These are phyloP conservation scores for Tachyglossus aculeatus DNA, from an alignment of 2,797 vertebrate species.

Conservation along the genomic window DNA sequence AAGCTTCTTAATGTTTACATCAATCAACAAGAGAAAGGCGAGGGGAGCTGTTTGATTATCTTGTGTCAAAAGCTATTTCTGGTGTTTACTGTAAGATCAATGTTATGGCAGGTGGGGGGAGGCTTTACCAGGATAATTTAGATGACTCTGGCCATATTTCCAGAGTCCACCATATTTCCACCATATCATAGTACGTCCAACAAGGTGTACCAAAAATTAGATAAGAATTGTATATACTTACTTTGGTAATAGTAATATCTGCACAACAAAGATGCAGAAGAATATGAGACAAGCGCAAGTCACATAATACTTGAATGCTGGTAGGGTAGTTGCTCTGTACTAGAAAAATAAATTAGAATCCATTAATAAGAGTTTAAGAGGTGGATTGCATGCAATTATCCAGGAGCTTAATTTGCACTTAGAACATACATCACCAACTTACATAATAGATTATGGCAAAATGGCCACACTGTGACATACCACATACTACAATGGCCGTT, in stretches of 20 bases:
- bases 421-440: accelerated
- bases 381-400: background rate
- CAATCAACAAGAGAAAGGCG: no score
- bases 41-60: no score
- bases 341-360: conserved; percentile 65
- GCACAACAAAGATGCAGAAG: conserved; percentile 93
- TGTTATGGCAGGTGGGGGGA: no score
- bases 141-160: no score
- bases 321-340: conserved; percentile 92
- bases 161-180: no score
- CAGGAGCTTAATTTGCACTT: background rate
- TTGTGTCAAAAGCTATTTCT: no score
- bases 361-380: background rate
- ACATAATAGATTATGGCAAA: accelerated
- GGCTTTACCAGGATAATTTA: no score
- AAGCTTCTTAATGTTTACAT: no score
- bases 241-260: conserved; percentile 92
- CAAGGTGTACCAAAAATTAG: no score
- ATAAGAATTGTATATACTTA: conserved; percentile 71
- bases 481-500: background rate
- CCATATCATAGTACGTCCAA: no score
- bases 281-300: conserved; percentile 94
- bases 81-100: no score
- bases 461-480: background rate
- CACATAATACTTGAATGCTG: conserved; percentile 94